Evolutionary conservation across 2,888 invertebrate genomes (phyloP), one percentile per base, ranked within the genome.

Genomic region (Acanthoscelides obtectus): DNA sequence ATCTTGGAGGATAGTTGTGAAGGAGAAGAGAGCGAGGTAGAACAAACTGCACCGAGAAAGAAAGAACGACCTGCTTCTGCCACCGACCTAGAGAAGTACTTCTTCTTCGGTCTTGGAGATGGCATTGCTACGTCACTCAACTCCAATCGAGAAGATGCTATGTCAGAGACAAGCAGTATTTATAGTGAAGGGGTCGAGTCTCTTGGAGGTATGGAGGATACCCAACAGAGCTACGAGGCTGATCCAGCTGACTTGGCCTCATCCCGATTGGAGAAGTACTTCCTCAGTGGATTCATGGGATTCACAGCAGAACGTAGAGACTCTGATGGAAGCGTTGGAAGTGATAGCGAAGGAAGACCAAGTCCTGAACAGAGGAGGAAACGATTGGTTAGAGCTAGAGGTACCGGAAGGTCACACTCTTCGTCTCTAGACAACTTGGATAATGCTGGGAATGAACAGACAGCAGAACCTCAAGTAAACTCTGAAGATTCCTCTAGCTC

Each of bases 1-100:
- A 97, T 97, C 78, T 93, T 96, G 25, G 97, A 97, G 86, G 97
- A 97, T 86, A 96, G 95, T 80, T 96, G 96, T 84, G 96, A 97
- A 86, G 97, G 97, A 85, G 96, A 96, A 84, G 95, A 95, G 85
- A 90, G 93, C 74, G 94, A 94, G 80, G 91, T 90, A 66, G 81
- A 84, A 0, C 72, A 85, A 75, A 74, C 22, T 20, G 64, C 87
- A 77, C 17, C 45, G 1, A 84, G 85, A 81, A 88, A 87, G 86
- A 89, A 90, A 84, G 88, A 89, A 76, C 88, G 93, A 71, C 92
- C 92, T 63, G 88, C 91, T 72, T 93, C 93, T 0, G 92, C 94
- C 0, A 94, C 95, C 0, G 94, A 96, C 81, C 85, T 96, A 75
- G 96, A 96, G 84, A 96, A 95, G 84, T 96, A 96, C 84, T 96